These are phyloP conservation scores for Cacatua alba DNA, from an alignment of 2,113 vertebrate species.

Conservation along the genomic window DNA sequence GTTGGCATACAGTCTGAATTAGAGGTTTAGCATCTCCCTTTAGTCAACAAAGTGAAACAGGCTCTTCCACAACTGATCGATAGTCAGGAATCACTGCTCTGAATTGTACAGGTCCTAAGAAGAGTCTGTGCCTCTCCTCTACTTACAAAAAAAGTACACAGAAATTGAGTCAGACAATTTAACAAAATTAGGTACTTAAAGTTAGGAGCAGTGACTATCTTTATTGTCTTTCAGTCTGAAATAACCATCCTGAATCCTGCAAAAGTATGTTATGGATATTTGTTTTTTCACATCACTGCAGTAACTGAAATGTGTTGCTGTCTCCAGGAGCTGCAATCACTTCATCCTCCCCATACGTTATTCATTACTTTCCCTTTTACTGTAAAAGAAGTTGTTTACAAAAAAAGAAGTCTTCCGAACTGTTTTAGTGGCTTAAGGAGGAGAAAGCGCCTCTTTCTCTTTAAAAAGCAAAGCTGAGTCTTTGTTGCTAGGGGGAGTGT, in stretches of 20 bases:
- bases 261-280: not conserved
- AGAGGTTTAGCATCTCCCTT: not conserved
- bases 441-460: conserved; percentile 45
- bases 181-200: not conserved
- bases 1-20: not conserved
- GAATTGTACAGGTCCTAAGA: not conserved
- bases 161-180: not conserved
- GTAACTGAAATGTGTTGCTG: not conserved
- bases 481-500: conserved; percentile 53
- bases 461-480: conserved; percentile 46
- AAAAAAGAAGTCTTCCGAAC: not conserved
- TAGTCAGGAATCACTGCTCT: not conserved
- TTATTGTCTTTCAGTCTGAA: not conserved
- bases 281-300: not conserved
- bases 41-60: not conserved
- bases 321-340: not conserved
- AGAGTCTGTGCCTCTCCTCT: not conserved
- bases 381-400: not conserved
- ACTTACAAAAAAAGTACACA: not conserved
- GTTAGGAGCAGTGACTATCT: not conserved
- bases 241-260: not conserved
- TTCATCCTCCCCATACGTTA: not conserved
- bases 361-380: not conserved
- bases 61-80: not conserved
- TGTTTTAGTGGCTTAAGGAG: not conserved